phyloP scores from a whole-genome alignment of 1,140 invertebrate species.

The Drosophila gunungcola region DNA sequence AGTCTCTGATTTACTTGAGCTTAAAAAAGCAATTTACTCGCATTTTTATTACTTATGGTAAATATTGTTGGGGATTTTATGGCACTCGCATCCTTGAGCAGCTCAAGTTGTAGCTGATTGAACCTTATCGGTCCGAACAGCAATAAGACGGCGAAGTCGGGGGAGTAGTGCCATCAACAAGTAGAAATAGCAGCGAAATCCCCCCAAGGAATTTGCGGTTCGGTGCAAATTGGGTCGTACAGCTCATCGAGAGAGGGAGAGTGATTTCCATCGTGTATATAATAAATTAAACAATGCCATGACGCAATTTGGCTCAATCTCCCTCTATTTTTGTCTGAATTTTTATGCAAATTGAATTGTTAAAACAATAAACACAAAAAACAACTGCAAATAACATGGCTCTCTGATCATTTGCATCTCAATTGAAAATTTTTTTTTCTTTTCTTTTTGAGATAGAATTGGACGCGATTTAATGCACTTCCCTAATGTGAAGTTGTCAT shows the following conservation, averaged over 20 bases:
- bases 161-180: conserved; percentile 26
- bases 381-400: conserved; percentile 32
- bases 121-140: conserved; percentile 42
- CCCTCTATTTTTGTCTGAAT: conserved; percentile 28
- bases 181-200: conserved; percentile 33
- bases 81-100: conserved; percentile 64
- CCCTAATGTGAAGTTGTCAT: conserved; percentile 60
- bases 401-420: conserved; percentile 65
- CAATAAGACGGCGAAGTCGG: neutral
- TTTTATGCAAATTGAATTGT: conserved; percentile 59
- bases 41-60: conserved; percentile 70
- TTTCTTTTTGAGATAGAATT: conserved; percentile 20
- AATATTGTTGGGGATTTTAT: conserved; percentile 74
- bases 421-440: conserved; percentile 53
- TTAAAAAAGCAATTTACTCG: conserved; percentile 74
- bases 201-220: conserved; percentile 43
- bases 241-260: conserved; percentile 19
- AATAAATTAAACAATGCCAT: conserved; percentile 51
- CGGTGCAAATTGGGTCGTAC: conserved; percentile 37
- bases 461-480: conserved; percentile 54
- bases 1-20: conserved; percentile 58
- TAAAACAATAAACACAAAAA: conserved; percentile 72
- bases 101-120: conserved; percentile 48
- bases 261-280: conserved; percentile 29
- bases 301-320: conserved; percentile 54